These are phyloP conservation scores for Rhogogaster chlorosoma DNA, from an alignment of 2,888 invertebrate genomes.

Conservation along the genomic window DNA sequence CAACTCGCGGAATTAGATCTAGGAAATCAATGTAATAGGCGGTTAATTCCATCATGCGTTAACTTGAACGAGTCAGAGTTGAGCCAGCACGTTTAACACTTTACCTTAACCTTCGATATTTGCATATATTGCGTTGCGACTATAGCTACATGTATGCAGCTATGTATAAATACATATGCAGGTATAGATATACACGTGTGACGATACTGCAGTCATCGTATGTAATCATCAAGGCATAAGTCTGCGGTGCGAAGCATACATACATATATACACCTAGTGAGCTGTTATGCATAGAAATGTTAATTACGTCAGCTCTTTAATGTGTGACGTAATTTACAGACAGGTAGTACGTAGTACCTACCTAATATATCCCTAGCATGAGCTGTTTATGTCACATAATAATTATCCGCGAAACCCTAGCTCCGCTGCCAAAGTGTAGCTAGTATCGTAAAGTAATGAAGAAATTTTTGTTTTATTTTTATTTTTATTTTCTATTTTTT, in stretches of 20 bases:
- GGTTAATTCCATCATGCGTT: not conserved
- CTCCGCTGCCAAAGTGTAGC: not conserved
- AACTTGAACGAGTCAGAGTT: not conserved
- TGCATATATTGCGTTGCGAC: not conserved
- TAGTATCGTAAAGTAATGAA: not conserved
- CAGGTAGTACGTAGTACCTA: not conserved
- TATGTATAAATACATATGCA: not conserved
- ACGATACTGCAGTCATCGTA: slow-evolving; percentile 35
- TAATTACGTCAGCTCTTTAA: slow-evolving; percentile 12
- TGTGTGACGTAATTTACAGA: slow-evolving; percentile 19
- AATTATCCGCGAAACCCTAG: not conserved
- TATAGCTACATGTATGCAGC: not conserved
- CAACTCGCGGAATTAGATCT: not conserved
- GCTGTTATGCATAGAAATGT: slow-evolving; percentile 22
- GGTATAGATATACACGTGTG: not conserved
- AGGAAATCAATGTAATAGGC: not conserved
- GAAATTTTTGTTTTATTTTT: too few species aligned
- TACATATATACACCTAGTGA: not conserved
- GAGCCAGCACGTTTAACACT: not conserved
- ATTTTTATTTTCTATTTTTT: too few species aligned
- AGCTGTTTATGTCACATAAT: not conserved
- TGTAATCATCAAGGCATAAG: slow-evolving; percentile 13
- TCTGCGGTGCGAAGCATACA: not conserved
- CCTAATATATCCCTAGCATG: not conserved
- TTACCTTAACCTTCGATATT: slow-evolving; percentile 42